Conservation (phyloP, 1,140 invertebrate genomes). For the Drosophila santomea region DNA sequence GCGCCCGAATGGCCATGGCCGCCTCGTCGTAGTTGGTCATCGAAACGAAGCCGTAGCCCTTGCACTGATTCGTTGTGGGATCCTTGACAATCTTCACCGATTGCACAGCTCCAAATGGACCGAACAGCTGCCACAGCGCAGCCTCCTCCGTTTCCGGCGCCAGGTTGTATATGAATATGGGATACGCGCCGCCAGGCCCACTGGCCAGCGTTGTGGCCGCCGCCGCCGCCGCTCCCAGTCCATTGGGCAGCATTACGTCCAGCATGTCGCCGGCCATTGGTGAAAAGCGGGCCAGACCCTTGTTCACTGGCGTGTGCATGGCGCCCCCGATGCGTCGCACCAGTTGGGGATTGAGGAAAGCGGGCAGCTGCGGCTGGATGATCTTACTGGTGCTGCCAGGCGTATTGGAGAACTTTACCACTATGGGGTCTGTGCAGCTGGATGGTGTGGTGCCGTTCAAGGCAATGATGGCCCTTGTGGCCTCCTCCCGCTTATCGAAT, state of each 20-base stretch:
- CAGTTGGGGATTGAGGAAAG: slow-evolving; percentile 86
- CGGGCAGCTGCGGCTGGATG: slow-evolving; percentile 81
- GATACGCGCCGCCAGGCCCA: slow-evolving; percentile 92
- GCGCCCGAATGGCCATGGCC: slow-evolving; percentile 97
- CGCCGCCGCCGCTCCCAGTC: slow-evolving; percentile 90
- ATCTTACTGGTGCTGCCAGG: slow-evolving; percentile 86
- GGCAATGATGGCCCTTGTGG: slow-evolving; percentile 87
- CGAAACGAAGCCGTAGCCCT: slow-evolving; percentile 99
- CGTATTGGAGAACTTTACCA: slow-evolving; percentile 88
- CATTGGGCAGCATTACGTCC: slow-evolving; percentile 91
- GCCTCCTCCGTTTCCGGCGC: slow-evolving; percentile 99
- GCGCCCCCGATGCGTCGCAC: slow-evolving; percentile 87
- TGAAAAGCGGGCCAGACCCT: slow-evolving; percentile 94
- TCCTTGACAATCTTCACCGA: slow-evolving; percentile 99
- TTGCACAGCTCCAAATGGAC: slow-evolving; percentile 99
- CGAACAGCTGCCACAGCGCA: slow-evolving; percentile 99
- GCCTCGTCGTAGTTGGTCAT: slow-evolving; percentile 99
- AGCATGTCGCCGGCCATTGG: slow-evolving; percentile 92
- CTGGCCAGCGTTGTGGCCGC: slow-evolving; percentile 87
- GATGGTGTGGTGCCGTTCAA: slow-evolving; percentile 87
- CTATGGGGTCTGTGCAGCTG: slow-evolving; percentile 87
- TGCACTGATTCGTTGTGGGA: slow-evolving; percentile 99
- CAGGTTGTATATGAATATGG: slow-evolving; percentile 99
- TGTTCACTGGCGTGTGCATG: slow-evolving; percentile 95
- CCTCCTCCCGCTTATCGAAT: slow-evolving; percentile 87